Conservation (phyloP, 2,113 vertebrate genomes). For the Cottus gobio region DNA sequence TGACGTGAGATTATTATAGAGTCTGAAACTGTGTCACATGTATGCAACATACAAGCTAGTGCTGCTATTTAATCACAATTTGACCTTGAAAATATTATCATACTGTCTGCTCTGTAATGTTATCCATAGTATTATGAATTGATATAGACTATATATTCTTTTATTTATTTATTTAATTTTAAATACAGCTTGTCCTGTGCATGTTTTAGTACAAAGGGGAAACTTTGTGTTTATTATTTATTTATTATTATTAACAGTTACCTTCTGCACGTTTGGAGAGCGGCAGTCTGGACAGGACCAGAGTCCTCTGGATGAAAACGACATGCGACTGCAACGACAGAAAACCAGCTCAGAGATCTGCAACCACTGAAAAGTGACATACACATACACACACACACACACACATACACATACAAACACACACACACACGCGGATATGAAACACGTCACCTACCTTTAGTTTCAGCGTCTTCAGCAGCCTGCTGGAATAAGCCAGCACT, state of each 20-base stretch:
- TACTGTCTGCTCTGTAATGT: neutral
- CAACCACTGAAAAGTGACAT: conserved; percentile 6
- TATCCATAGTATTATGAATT: neutral
- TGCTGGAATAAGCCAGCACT: conserved; percentile 52
- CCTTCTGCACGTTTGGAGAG: conserved; percentile 59
- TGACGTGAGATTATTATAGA: neutral
- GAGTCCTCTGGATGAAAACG: conserved; percentile 62
- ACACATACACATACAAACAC: neutral
- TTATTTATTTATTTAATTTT: no score
- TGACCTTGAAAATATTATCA: neutral
- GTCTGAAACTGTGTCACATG: neutral
- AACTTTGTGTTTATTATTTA: no score
- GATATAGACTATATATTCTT: neutral
- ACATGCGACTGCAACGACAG: conserved; percentile 50
- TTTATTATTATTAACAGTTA: conserved; percentile 10
- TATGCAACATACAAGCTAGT: neutral
- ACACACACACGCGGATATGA: neutral
- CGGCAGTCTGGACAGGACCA: conserved; percentile 51
- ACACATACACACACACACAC: neutral
- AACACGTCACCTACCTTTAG: conserved; percentile 57
- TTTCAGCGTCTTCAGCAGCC: conserved; percentile 47
- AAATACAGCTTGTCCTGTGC: neutral
- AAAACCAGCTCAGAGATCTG: neutral
- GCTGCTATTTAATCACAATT: neutral
- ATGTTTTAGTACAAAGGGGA: neutral